Evolutionary conservation across 2,888 invertebrate species (phyloP).

Genomic region (Endotricha flammealis): DNA sequence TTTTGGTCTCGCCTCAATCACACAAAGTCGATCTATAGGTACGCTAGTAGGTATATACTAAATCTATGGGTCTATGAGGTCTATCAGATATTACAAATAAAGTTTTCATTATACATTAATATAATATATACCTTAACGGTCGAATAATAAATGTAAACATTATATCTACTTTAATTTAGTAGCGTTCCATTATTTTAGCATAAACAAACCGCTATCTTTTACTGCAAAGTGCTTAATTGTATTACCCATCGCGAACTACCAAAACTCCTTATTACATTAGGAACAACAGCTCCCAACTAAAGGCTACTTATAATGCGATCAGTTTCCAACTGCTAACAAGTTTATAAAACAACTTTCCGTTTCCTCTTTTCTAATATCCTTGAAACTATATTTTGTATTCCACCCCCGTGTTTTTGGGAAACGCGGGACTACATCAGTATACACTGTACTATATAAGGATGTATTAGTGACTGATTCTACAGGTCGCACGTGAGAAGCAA

Average conservation of each 20-base stretch:
- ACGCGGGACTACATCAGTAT: not conserved
- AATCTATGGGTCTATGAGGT: too few species aligned
- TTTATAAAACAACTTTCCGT: conserved; percentile 36
- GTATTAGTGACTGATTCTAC: not conserved
- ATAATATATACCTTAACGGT: too few species aligned
- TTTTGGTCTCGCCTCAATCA: too few species aligned
- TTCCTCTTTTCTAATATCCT: conserved; percentile 29
- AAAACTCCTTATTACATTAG: conserved; percentile 10
- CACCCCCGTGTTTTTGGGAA: not conserved
- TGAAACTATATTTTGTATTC: conserved; percentile 10
- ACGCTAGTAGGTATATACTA: too few species aligned
- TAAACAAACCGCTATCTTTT: conserved; percentile 1
- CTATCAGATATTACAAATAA: too few species aligned
- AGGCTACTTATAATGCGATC: conserved; percentile 19
- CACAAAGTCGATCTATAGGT: too few species aligned
- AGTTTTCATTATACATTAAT: too few species aligned
- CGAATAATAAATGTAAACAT: too few species aligned
- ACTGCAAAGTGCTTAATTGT: conserved; percentile 3
- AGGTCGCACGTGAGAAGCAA: not conserved
- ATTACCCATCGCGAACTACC: not conserved
- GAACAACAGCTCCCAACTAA: conserved; percentile 7
- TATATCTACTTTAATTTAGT: too few species aligned
- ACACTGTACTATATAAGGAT: not conserved
- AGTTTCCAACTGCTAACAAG: conserved; percentile 34
- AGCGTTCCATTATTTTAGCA: too few species aligned